These are phyloP conservation scores for Conistra vaccinii DNA, from an alignment of 2,888 invertebrate species.

Conservation along the genomic window DNA sequence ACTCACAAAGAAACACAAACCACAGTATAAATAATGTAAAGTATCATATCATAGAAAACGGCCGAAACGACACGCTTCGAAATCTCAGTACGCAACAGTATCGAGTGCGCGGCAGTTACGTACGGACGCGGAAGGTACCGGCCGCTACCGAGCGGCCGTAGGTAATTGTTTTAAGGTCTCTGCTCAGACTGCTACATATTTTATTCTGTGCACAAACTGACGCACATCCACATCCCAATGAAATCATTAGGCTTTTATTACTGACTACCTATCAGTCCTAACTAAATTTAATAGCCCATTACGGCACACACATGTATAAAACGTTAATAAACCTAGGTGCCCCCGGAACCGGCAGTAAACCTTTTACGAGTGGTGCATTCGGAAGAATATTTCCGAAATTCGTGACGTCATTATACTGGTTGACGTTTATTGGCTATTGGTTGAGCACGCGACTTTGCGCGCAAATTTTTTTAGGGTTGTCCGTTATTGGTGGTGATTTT, in stretches of 20 bases:
- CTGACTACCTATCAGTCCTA: conserved; percentile 64
- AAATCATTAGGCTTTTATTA: conserved; percentile 69
- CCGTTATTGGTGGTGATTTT: neutral
- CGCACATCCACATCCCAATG: conserved; percentile 58
- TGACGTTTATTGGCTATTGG: conserved; percentile 75
- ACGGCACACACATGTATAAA: conserved; percentile 71
- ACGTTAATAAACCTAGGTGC: conserved; percentile 83
- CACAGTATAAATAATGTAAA: no score
- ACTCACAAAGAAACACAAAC: conserved; percentile 2
- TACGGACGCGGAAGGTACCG: no score
- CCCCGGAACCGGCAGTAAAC: conserved; percentile 81
- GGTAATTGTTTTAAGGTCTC: no score
- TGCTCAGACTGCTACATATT: no score
- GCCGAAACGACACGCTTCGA: no score
- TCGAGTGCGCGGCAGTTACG: no score
- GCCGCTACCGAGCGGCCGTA: no score
- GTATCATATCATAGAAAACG: no score
- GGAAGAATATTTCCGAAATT: conserved; percentile 86
- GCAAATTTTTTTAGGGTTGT: neutral
- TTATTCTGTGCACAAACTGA: conserved; percentile 8
- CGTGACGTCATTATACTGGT: conserved; percentile 80
- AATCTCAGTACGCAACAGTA: no score
- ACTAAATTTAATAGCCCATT: conserved; percentile 73
- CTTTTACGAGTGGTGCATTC: conserved; percentile 87
- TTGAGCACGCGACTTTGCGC: conserved; percentile 49